phyloP scores from a whole-genome alignment of 1,140 invertebrate genomes.

The Drosophila kikkawai region DNA sequence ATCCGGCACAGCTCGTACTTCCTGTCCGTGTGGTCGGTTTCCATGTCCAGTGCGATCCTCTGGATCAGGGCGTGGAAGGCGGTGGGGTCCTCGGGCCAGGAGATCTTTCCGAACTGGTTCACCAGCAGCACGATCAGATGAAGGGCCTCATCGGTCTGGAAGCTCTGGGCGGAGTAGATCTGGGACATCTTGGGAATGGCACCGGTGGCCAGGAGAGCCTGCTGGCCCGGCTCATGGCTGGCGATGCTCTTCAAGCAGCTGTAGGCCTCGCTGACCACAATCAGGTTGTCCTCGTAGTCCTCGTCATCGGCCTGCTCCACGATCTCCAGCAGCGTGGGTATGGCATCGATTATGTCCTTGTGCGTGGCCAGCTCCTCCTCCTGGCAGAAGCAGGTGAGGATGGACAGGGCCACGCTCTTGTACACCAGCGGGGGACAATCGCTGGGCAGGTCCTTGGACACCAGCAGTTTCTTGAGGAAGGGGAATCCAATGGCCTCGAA shows the following conservation, averaged over 20 bases:
- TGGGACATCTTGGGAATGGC: slow-evolving; percentile 93
- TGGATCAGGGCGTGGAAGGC: slow-evolving; percentile 93
- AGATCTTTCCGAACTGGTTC: slow-evolving; percentile 88
- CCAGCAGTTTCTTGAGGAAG: slow-evolving; percentile 92
- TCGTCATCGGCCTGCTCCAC: slow-evolving; percentile 92
- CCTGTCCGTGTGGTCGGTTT: slow-evolving; percentile 93
- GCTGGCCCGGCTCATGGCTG: slow-evolving; percentile 89
- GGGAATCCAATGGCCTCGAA: slow-evolving; percentile 95
- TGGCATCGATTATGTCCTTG: slow-evolving; percentile 92
- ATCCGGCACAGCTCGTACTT: slow-evolving; percentile 94
- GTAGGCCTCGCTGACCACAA: slow-evolving; percentile 95
- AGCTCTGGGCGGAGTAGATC: slow-evolving; percentile 93
- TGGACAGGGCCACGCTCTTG: slow-evolving; percentile 94
- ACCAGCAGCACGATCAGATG: slow-evolving; percentile 91
- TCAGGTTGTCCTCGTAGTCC: slow-evolving; percentile 93
- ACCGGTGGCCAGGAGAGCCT: slow-evolving; percentile 90
- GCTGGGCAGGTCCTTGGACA: slow-evolving; percentile 89
- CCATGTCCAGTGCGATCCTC: slow-evolving; percentile 93
- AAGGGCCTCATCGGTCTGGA: slow-evolving; percentile 94
- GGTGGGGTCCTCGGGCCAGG: slow-evolving; percentile 91
- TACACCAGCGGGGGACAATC: slow-evolving; percentile 95
- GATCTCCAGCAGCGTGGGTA: slow-evolving; percentile 93
- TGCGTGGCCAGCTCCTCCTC: slow-evolving; percentile 92
- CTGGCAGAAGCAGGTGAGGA: slow-evolving; percentile 92
- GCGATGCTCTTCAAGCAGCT: slow-evolving; percentile 93